A percentile compares a stretch with the other conserved stretches of the same genome.
These are phyloP conservation scores for Diarsia rubi DNA, from an alignment of 2,888 invertebrate species.

Conservation along the genomic window DNA sequence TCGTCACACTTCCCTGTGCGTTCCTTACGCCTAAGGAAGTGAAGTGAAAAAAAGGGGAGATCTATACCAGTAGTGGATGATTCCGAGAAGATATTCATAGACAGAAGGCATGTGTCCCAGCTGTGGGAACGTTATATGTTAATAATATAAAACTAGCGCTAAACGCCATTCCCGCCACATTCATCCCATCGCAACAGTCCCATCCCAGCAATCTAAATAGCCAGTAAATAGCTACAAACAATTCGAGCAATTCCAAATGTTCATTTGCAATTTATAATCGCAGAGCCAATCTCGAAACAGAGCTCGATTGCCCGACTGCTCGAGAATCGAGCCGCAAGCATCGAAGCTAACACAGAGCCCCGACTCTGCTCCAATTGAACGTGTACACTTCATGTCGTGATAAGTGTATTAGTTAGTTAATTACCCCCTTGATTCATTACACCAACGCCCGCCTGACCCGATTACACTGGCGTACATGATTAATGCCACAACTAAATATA, in stretches of 20 bases:
- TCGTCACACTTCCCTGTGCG: no score
- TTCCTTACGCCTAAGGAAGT: no score
- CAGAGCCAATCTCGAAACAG: conserved; percentile 45
- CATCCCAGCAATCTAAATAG: conserved; percentile 34
- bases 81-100: not conserved
- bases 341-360: conserved; percentile 52
- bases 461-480: conserved; percentile 82
- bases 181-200: not conserved
- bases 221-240: conserved; percentile 31
- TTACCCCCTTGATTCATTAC: conserved; percentile 86
- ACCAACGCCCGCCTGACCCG: conserved; percentile 75
- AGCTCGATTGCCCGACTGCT: conserved; percentile 26
- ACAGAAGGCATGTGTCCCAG: not conserved
- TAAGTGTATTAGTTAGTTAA: conserved; percentile 86
- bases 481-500: conserved; percentile 80
- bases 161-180: not conserved
- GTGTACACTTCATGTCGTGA: conserved; percentile 78
- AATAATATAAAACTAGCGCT: not conserved
- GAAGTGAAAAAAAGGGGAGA: no score
- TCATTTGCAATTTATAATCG: conserved; percentile 58
- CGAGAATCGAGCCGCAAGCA: conserved; percentile 40
- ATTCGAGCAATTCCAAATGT: conserved; percentile 54
- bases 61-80: no score
- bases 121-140: not conserved
- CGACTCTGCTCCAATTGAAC: conserved; percentile 74